A percentile compares a stretch with the other conserved stretches of the same genome.
phyloP scores from a whole-genome alignment of 2,113 vertebrate species.

The Microcebus lehilahytsara region DNA sequence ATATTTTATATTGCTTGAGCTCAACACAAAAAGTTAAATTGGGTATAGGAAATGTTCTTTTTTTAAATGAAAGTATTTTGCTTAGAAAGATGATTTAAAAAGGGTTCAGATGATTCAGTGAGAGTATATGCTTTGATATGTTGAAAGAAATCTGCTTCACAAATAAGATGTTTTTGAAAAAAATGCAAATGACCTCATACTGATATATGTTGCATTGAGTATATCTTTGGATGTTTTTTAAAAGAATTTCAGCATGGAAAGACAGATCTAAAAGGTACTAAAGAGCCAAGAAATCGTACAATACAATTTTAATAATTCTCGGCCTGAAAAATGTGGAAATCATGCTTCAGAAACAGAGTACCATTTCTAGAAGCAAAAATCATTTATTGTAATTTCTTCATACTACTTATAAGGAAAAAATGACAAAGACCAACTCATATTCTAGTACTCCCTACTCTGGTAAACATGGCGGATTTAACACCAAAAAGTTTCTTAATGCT shows the following conservation, averaged over 20 bases:
- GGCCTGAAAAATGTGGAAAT: constrained; percentile 31
- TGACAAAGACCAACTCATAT: neutral
- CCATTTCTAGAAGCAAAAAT: constrained; percentile 53
- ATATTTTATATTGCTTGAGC: constrained; percentile 52
- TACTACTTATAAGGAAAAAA: neutral
- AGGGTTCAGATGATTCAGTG: constrained; percentile 22
- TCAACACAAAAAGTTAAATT: constrained; percentile 59
- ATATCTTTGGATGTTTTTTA: constrained; percentile 21
- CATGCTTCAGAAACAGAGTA: constrained; percentile 21
- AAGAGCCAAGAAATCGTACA: constrained; percentile 19
- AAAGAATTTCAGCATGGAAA: constrained; percentile 49
- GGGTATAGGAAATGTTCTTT: constrained; percentile 45
- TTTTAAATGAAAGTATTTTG: constrained; percentile 58
- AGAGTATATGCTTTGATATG: constrained; percentile 57
- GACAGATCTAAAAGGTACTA: neutral
- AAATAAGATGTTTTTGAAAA: constrained; percentile 60
- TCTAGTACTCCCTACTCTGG: neutral
- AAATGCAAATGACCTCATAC: constrained; percentile 68
- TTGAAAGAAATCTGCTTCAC: constrained; percentile 67
- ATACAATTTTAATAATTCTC: constrained; percentile 39
- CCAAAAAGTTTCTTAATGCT: neutral
- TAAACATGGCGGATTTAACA: neutral
- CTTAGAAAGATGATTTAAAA: constrained; percentile 54
- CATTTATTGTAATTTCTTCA: constrained; percentile 15
- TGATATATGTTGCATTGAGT: constrained; percentile 36